Base-by-base conservation (phyloP, 2,888 invertebrate genomes). In the Theretra japonica region DNA sequence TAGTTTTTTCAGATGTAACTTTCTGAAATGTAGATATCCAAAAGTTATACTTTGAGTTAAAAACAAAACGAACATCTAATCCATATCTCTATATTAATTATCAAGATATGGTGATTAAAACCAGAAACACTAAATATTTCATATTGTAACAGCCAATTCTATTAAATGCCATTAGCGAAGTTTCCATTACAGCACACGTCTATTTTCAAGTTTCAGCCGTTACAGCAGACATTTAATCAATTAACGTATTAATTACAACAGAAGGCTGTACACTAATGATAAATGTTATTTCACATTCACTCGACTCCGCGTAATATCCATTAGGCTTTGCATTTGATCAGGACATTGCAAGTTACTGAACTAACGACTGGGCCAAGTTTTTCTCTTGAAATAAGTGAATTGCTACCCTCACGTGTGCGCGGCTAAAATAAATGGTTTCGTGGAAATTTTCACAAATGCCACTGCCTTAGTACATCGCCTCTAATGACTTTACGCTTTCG, bases 271-370 rank as follows among this genome's bases (percentile, higher is more conserved):
- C 59, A 59, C 57, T 33, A 71, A 73, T 74, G 72, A 74, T 77
- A 72, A 75, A 75, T 74, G 71, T 73, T 71, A 21, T 70, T 58
- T 68, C 50, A 69, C 69, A 70, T 11, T 53, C 62, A 65, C 21
- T 56, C 56, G 21, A 48, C 65, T 48, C 33, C 70, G 25, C 53
- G 62, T 73, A 73, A 83, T 80, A 80, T 81, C 83, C 86, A 88
- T 89, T 89, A 87, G 77, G 80, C 78, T 78, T 80, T 81, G 81
- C 80, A 79, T 74, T 77, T 80, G 75, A 77, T 78, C 79, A 65
- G 65, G 76, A 81, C 80, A 81, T 69, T 88, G 90, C 92, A 90
- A 92, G 92, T 92, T 92, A 92, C 86, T 80, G 83, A 85, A 90
- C 88, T 88, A 91, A 92, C 91, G 90, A 90, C 87, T 82, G 77